Base-by-base conservation (phyloP, 2,888 invertebrate genomes). In the Sminthurinus aureus region DNA sequence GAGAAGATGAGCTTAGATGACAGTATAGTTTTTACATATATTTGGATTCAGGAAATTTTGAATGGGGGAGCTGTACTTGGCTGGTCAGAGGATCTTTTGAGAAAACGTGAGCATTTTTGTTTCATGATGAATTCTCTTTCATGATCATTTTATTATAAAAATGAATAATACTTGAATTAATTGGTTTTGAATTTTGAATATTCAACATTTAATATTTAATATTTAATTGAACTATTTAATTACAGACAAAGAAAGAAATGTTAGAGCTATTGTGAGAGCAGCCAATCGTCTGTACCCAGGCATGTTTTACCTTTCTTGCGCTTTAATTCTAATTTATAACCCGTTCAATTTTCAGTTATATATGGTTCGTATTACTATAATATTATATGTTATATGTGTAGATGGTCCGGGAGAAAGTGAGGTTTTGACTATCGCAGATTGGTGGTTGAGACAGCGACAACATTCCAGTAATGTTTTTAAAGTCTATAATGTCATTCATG, bases 1-100 rank as follows among this genome's bases (percentile, higher is more conserved):
- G 78, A 79, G 13, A 69, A 74, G 24, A 83, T 83, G 83, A 79
- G 64, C 15, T 64, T 83, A 38, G 83, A 83, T 24, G 83, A 83
- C 38, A 64, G 79, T 18, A 64, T 83, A 58, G 66, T 83, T 52
- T 79, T 83, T n/a, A n/a, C 38, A 1, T 79, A 83, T 73, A 24
- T 74, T 26, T 83, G 79, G 79, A 51, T 64, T 20, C 58, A 71
- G 15, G 79, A 74, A 13, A 79, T 83, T 15, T 64, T 83, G 0
- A 64, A 74, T 64, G 73, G 69, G 1, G 79, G 79, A 0, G 18
- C 79, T 15, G 13, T 81, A 13, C 38, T 13, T 11, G 71, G 71
- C 2, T 26, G 26, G 22, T 15, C 24, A 26, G 71, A 71, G 12
- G 71, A 71, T 0, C 15, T 71, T 13, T n/a, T 67, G 15, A 67